A percentile compares a stretch with the other conserved stretches of the same genome.
Conservation (phyloP, 2,797 vertebrate genomes). For the Karalla daura region DNA sequence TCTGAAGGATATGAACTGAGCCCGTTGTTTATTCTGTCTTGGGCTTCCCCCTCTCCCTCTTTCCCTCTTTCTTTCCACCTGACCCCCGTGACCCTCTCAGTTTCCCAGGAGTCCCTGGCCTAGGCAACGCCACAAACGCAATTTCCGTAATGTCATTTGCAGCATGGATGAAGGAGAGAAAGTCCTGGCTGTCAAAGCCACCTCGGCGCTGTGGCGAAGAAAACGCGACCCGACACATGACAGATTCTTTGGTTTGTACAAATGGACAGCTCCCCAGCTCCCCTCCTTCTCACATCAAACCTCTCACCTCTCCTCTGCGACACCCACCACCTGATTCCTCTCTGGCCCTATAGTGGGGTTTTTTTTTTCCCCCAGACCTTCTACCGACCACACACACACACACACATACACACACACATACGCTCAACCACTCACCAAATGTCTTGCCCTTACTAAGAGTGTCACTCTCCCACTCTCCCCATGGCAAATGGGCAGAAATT, state of each 20-base stretch:
- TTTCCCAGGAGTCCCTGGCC: conserved; percentile 88
- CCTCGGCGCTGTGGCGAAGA: conserved; percentile 82
- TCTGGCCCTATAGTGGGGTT: background rate
- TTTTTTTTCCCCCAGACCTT: conserved; percentile 18
- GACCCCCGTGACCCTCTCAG: conserved; percentile 66
- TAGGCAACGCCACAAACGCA: conserved; percentile 91
- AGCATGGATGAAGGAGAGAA: conserved; percentile 87
- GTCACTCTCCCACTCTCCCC: conserved; percentile 63
- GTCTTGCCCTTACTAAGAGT: conserved; percentile 56
- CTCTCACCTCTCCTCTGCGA: conserved; percentile 39
- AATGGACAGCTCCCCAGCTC: conserved; percentile 89
- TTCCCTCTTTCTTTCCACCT: conserved; percentile 34
- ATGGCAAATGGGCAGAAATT: conserved; percentile 93
- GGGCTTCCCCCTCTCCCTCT: conserved; percentile 18
- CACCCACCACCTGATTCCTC: conserved; percentile 27
- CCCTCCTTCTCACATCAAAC: conserved; percentile 36
- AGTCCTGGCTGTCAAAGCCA: conserved; percentile 91
- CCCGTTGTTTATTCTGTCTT: conserved; percentile 23
- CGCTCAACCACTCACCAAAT: conserved; percentile 49
- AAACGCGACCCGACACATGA: conserved; percentile 95
- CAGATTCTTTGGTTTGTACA: conserved; percentile 97
- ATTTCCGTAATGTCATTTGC: conserved; percentile 99
- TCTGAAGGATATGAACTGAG: background rate
- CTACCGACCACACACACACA: conserved; percentile 44
- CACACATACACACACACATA: too few species aligned